Conservation (phyloP, 30 jellyfish, hydroid and myxozoan genomes). For the Aurelia sp. region DNA sequence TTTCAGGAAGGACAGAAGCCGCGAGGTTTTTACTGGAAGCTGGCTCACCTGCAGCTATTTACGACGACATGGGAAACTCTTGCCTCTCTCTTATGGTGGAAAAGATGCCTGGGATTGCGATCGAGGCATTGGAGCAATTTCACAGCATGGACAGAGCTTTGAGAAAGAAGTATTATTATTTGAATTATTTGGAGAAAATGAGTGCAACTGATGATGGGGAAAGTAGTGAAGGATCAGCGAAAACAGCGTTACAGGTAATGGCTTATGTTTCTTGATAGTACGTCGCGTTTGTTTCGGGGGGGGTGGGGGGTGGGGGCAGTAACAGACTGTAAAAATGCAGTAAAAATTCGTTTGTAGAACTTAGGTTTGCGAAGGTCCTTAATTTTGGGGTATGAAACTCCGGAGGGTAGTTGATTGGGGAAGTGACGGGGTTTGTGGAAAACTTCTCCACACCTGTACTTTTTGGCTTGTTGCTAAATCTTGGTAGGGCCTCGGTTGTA, state of each 20-base stretch:
- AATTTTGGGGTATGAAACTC: too few species aligned
- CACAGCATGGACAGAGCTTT: slow-evolving; percentile 90
- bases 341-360: too few species aligned
- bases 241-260: slow-evolving; percentile 84
- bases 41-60: slow-evolving; percentile 96
- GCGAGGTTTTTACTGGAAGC: slow-evolving; percentile 89
- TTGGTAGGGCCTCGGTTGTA: too few species aligned
- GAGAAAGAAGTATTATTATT: slow-evolving; percentile 78
- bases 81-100: slow-evolving; percentile 92
- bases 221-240: slow-evolving; percentile 67
- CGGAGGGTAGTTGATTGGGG: too few species aligned
- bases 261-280: neutral
- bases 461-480: too few species aligned
- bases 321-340: too few species aligned
- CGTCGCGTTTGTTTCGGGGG: too few species aligned
- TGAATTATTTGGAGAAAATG: slow-evolving; percentile 86
- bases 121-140: slow-evolving; percentile 92
- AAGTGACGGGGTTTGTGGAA: too few species aligned
- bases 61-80: slow-evolving; percentile 93
- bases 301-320: too few species aligned
- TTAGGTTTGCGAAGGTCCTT: too few species aligned
- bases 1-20: slow-evolving; percentile 90
- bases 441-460: too few species aligned
- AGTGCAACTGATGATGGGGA: slow-evolving; percentile 91
- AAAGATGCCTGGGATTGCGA: slow-evolving; percentile 92